These are phyloP conservation scores for Tragelaphus eurycerus DNA, from an alignment of 2,797 vertebrate genomes.

Conservation along the genomic window DNA sequence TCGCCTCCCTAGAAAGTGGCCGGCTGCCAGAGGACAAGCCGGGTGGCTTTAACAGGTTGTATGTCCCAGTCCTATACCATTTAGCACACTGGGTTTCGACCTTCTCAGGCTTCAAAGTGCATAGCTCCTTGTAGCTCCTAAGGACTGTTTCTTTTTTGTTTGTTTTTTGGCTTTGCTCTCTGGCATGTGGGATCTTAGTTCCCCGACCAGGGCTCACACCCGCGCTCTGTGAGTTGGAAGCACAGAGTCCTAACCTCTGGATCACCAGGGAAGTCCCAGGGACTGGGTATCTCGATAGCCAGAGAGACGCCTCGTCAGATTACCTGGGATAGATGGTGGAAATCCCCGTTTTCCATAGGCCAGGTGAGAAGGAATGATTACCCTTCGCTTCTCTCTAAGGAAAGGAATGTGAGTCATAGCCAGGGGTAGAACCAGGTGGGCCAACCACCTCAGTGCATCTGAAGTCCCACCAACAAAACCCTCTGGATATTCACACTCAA, in stretches of 20 bases:
- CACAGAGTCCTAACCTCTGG: background rate
- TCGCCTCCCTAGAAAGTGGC: background rate
- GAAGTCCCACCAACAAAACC: background rate
- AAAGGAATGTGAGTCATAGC: constrained; percentile 30
- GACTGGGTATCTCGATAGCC: background rate
- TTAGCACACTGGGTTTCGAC: background rate
- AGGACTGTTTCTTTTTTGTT: background rate
- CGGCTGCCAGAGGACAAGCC: background rate
- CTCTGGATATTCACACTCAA: background rate
- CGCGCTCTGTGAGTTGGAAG: background rate
- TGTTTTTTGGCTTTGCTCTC: background rate
- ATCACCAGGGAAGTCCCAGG: background rate
- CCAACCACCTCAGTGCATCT: background rate
- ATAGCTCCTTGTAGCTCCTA: background rate
- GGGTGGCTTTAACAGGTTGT: background rate
- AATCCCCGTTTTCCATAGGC: constrained; percentile 97
- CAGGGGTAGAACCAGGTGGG: background rate
- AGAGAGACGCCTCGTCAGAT: background rate
- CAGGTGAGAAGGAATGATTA: constrained; percentile 93
- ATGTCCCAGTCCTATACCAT: background rate
- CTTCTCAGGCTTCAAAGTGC: background rate
- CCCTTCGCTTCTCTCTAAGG: constrained; percentile 94
- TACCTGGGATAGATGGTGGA: constrained; percentile 95
- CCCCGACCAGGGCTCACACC: too few species aligned
- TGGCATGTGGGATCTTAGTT: background rate